Percentiles rank a stretch among this genome's conserved stretches.
Evolutionary conservation across 2,888 invertebrate genomes (phyloP).

Genomic region (Theretra japonica): DNA sequence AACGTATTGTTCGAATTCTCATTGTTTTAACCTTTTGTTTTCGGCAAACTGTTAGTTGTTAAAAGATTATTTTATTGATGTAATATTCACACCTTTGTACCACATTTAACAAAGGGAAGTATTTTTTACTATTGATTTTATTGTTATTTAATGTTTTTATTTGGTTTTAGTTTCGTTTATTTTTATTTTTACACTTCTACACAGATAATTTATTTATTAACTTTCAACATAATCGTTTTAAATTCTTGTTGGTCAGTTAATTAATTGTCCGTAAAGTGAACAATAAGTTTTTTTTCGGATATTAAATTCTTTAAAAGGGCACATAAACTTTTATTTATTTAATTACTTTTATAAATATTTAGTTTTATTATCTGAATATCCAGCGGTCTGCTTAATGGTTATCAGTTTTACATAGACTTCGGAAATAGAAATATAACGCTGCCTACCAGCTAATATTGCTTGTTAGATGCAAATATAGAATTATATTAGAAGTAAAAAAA

Average conservation of each 20-base stretch:
- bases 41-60: constrained; percentile 5
- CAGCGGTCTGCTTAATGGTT: no score
- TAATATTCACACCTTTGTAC: background rate
- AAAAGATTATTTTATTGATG: background rate
- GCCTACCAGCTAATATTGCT: no score
- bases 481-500: no score
- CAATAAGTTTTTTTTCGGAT: background rate
- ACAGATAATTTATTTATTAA: no score
- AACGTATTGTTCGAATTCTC: background rate
- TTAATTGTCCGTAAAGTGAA: background rate
- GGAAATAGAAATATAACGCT: no score
- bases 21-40: constrained; percentile 16
- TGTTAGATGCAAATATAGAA: no score
- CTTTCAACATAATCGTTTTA: background rate
- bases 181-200: background rate
- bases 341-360: no score
- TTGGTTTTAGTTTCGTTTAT: background rate
- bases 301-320: no score
- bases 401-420: no score
- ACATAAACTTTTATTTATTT: no score
- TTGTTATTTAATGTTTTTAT: background rate
- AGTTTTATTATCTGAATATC: no score
- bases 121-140: background rate
- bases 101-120: constrained; percentile 8
- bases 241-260: background rate